Evolutionary conservation across 2,888 invertebrate genomes (phyloP), one percentile per base, ranked within the genome.

Genomic region (Yponomeuta plumbellus): DNA sequence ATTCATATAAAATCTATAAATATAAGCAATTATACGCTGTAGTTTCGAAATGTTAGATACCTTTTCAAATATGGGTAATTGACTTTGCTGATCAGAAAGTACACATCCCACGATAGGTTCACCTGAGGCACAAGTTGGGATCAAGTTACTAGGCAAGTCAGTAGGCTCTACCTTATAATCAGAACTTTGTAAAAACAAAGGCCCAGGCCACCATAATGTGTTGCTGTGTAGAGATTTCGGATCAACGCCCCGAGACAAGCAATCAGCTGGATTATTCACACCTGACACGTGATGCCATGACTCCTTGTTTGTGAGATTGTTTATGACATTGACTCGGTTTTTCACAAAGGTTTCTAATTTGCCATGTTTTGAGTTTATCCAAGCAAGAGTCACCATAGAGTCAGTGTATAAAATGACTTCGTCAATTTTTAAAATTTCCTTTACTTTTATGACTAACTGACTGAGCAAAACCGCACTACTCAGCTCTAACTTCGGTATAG

Each of bases 201-300:
- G 62, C n/a, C 62, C 62, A 17, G 26, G 4, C 62, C 62, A 62
- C 62, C 62, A 62, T n/a, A 62, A n/a, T 6, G 26, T 39, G 20
- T 62, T 22, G 39, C 13, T 13, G 11, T 13, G 10, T 2, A 62
- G 62, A 21, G 20, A 13, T 11, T 26, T 11, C 20, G 62, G 62
- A 26, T 26, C 26, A 62, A 34, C n/a, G 10, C 62, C 62, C 13
- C 62, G 62, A 10, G 26, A 22, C 17, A 62, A 10, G 26, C 13
- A 62, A 23, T 62, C 62, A 11, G 62, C 26, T 4, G 62, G 62
- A 39, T 62, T 62, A 13, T 62, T 23, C 11, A n/a, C n/a, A 39
- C 22, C 11, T 20, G 11, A 10, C 8, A 62, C 62, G 20, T 62
- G 23, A 62, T n/a, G 34, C 62, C 62, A 62, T n/a, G 23, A n/a